These are phyloP conservation scores for Caenorhabditis sulstoni DNA, from an alignment of 2,888 invertebrate genomes.

Conservation along the genomic window DNA sequence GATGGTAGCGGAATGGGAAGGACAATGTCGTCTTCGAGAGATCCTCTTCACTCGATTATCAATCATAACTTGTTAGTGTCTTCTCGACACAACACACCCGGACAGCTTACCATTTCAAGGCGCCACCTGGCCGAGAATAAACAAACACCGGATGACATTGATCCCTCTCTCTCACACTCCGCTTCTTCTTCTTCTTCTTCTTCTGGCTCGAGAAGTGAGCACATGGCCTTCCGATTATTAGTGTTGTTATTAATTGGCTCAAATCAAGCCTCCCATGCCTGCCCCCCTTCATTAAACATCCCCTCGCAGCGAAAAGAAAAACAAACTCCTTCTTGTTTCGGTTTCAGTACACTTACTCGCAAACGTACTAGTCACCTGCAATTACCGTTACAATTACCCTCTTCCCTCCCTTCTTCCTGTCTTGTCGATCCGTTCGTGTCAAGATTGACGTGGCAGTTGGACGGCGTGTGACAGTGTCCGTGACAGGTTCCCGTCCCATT, in stretches of 20 bases:
- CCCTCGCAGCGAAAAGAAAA: background rate
- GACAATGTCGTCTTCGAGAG: conserved; percentile 17
- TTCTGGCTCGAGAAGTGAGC: conserved; percentile 14
- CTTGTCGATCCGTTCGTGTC: no score
- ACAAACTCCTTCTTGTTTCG: conserved; percentile 7
- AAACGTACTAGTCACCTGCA: no score
- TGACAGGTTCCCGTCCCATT: no score
- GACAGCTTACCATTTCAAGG: conserved; percentile 29
- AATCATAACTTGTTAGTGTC: conserved; percentile 57
- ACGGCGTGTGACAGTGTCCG: conserved; percentile 21
- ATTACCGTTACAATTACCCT: no score
- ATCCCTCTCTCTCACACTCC: no score
- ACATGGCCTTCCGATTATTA: conserved; percentile 38
- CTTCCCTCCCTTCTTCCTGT: no score
- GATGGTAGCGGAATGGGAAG: conserved; percentile 24
- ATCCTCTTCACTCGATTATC: conserved; percentile 43
- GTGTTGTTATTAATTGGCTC: conserved; percentile 46
- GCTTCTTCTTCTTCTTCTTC: conserved; percentile 1
- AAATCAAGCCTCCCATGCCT: conserved; percentile 28
- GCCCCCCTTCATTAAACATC: conserved; percentile 9
- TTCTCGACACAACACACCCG: conserved; percentile 2
- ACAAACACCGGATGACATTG: conserved; percentile 37
- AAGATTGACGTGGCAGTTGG: conserved; percentile 29
- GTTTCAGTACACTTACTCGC: no score
- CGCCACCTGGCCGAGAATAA: conserved; percentile 44